phyloP scores from a whole-genome alignment of 1,140 invertebrate species.

The Drosophila sucinea region DNA sequence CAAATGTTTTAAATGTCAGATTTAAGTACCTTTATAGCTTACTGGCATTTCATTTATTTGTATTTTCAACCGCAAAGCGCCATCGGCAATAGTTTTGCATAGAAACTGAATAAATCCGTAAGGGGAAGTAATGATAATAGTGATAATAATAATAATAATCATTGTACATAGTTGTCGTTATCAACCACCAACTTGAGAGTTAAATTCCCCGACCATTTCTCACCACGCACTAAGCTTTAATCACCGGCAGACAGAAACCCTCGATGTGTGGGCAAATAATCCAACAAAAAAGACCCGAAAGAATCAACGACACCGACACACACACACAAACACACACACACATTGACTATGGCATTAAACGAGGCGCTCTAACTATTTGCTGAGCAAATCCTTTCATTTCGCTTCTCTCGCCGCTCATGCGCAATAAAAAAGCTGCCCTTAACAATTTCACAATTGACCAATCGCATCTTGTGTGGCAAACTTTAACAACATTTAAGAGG shows the following conservation, averaged over 20 bases:
- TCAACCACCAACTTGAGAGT: constrained; percentile 63
- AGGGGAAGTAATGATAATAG: not conserved
- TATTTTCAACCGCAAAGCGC: not conserved
- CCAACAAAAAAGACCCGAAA: constrained; percentile 38
- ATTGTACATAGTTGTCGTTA: constrained; percentile 4
- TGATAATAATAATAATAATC: constrained; percentile 2
- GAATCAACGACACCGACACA: constrained; percentile 19
- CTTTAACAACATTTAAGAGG: constrained; percentile 49
- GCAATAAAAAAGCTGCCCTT: constrained; percentile 64
- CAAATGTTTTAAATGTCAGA: not conserved
- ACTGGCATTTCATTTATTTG: not conserved
- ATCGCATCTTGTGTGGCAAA: constrained; percentile 49
- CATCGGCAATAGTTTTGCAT: constrained; percentile 43
- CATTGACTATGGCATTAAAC: constrained; percentile 25
- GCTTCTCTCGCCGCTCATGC: constrained; percentile 61
- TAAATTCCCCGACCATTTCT: constrained; percentile 57
- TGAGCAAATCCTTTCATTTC: constrained; percentile 51
- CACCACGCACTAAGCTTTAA: constrained; percentile 73
- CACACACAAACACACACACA: too few relatives aligned
- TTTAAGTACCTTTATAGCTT: not conserved
- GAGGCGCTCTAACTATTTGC: constrained; percentile 71
- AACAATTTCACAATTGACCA: constrained; percentile 41
- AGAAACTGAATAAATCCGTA: constrained; percentile 29
- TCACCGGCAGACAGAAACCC: constrained; percentile 28
- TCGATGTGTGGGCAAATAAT: constrained; percentile 33